phyloP scores from a whole-genome alignment of 2,888 invertebrate genomes.

The Phasia obesa region DNA sequence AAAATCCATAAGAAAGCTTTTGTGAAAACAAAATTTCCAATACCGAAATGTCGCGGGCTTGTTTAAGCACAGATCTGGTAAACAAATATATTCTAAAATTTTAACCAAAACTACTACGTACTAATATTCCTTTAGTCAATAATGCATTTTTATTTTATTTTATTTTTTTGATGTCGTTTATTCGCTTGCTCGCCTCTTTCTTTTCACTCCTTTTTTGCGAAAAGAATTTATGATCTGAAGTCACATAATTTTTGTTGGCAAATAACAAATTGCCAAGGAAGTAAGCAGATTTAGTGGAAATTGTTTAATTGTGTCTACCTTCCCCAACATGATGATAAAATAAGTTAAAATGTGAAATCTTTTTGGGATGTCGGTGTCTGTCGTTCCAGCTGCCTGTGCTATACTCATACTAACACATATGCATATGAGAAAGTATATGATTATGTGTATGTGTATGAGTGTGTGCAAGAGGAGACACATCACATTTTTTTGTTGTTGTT shows the following conservation, averaged over 20 bases:
- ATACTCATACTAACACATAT: not conserved
- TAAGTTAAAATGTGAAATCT: constrained; percentile 64
- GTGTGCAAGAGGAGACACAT: constrained; percentile 60
- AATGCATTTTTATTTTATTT: constrained; percentile 47
- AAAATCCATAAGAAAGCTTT: too few species aligned
- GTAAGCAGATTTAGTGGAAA: constrained; percentile 81
- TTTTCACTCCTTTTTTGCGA: constrained; percentile 72
- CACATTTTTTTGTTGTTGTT: constrained; percentile 49
- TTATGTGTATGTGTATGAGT: not conserved
- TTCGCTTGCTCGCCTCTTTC: constrained; percentile 34
- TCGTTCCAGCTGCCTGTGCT: not conserved
- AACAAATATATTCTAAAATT: constrained; percentile 24
- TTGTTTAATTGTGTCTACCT: constrained; percentile 80
- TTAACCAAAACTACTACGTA: constrained; percentile 15
- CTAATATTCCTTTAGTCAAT: constrained; percentile 48
- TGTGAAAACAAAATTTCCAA: not conserved
- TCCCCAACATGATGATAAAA: constrained; percentile 66
- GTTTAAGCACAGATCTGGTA: constrained; percentile 22
- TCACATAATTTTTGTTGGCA: constrained; percentile 81
- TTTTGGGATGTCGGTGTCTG: constrained; percentile 37
- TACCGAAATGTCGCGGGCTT: not conserved
- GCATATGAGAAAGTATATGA: not conserved
- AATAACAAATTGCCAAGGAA: constrained; percentile 82
- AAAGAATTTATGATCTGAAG: constrained; percentile 80
- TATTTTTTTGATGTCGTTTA: not conserved